A percentile compares a stretch with the other conserved stretches of the same genome.
phyloP scores from a whole-genome alignment of 2,113 vertebrate genomes.

The Microtus montanus region DNA sequence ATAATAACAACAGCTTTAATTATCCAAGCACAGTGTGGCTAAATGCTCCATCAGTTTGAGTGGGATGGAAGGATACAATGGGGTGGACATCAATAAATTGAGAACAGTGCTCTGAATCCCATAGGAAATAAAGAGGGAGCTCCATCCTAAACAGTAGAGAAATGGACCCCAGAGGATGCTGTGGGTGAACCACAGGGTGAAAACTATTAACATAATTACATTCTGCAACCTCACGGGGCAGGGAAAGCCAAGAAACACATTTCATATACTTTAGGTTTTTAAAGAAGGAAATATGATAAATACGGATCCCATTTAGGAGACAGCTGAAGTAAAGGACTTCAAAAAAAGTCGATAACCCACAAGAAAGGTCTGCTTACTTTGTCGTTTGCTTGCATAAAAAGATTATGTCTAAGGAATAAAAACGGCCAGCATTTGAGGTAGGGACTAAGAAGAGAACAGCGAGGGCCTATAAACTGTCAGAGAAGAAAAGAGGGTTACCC shows the following conservation, averaged over 20 bases:
- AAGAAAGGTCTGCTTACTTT: slow-evolving; percentile 29
- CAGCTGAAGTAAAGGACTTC: slow-evolving; percentile 26
- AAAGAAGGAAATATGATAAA: slow-evolving; percentile 33
- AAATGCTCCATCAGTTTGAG: neutral
- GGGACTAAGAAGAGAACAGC: neutral
- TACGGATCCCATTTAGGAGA: slow-evolving; percentile 14
- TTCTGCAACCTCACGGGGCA: slow-evolving; percentile 1
- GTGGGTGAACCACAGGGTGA: slow-evolving; percentile 39
- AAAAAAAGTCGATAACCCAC: slow-evolving; percentile 62
- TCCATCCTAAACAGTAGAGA: slow-evolving; percentile 41
- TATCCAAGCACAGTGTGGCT: slow-evolving; percentile 18
- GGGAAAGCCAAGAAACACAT: slow-evolving; percentile 45
- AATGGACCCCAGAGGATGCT: slow-evolving; percentile 21
- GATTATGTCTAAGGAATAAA: neutral
- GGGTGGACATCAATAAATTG: neutral
- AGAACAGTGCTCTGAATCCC: neutral
- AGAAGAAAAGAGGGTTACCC: neutral
- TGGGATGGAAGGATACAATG: rapidly evolving
- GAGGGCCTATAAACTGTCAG: neutral
- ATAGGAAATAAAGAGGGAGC: neutral
- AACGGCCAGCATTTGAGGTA: neutral
- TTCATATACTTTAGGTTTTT: neutral
- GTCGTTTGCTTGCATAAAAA: slow-evolving; percentile 20
- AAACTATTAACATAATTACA: slow-evolving; percentile 67
- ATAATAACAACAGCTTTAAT: slow-evolving; percentile 27